A percentile compares a stretch with the other conserved stretches of the same genome.
Conservation (phyloP, 2,113 vertebrate genomes). For the Pimephales promelas region DNA sequence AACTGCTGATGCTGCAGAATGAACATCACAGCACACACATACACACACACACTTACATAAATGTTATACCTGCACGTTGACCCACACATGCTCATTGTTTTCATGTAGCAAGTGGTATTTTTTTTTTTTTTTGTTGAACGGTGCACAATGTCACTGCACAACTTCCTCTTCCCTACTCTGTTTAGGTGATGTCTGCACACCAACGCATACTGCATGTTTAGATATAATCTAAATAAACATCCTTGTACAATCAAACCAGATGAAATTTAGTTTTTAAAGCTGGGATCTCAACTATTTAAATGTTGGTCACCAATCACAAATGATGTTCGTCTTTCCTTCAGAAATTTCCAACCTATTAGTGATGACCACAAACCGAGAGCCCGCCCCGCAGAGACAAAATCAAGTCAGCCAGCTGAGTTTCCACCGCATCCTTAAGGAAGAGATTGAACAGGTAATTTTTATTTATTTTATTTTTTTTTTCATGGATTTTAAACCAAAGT, state of each 20-base stretch:
- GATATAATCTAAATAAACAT: not conserved
- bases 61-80: not conserved
- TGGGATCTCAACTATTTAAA: not conserved
- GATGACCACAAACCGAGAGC: conserved; percentile 85
- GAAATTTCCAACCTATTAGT: conserved; percentile 95
- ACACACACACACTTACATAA: conserved; percentile 21
- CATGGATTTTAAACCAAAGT: not conserved
- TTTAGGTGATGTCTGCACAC: not conserved
- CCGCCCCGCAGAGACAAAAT: conserved; percentile 69
- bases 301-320: not conserved
- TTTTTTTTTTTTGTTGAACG: not conserved
- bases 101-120: not conserved
- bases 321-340: conserved; percentile 64
- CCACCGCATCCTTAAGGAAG: conserved; percentile 90
- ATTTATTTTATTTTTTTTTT: not conserved
- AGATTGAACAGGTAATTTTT: conserved; percentile 84
- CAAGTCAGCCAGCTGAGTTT: conserved; percentile 88
- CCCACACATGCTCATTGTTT: conserved; percentile 6
- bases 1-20: not conserved
- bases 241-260: not conserved
- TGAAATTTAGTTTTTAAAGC: not conserved
- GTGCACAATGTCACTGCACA: conserved; percentile 4
- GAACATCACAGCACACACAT: conserved; percentile 17
- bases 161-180: conserved; percentile 12
- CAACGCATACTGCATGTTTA: not conserved